These are phyloP conservation scores for Parazoanthus atlanticus DNA, from an alignment of 92 coral and sea anemone species.

Conservation along the genomic window DNA sequence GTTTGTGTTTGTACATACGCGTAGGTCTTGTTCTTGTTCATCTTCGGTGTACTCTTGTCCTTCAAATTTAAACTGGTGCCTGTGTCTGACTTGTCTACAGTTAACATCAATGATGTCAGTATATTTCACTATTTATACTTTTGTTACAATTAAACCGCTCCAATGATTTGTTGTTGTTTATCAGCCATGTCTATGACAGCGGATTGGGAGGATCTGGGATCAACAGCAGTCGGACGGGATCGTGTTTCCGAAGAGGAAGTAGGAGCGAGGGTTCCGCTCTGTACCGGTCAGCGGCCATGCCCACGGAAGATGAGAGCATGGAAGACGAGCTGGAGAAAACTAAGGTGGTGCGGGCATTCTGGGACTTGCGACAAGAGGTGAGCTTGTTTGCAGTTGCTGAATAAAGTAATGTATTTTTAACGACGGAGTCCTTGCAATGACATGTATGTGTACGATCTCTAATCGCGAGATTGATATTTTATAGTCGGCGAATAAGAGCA, in stretches of 20 bases:
- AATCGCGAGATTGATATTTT: too few species aligned
- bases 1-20: too few species aligned
- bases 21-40: background rate
- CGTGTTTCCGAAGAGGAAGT: slow-evolving; percentile 53
- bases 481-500: too few species aligned
- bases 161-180: background rate
- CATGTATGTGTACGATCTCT: too few species aligned
- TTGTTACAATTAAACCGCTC: background rate
- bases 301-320: slow-evolving; percentile 63
- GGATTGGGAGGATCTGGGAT: slow-evolving; percentile 69
- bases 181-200: slow-evolving; percentile 75
- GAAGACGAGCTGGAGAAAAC: slow-evolving; percentile 95
- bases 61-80: background rate
- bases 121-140: background rate
- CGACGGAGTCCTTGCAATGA: too few species aligned
- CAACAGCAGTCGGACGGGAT: slow-evolving; percentile 43
- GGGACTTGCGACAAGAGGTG: slow-evolving; percentile 99
- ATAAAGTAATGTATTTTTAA: background rate
- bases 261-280: slow-evolving; percentile 75
- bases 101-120: too few species aligned
- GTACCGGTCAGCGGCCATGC: slow-evolving; percentile 60
- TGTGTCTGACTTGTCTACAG: background rate
- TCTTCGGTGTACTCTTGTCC: background rate
- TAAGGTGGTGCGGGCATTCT: slow-evolving; percentile 92
- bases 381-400: background rate